These are phyloP conservation scores for Acrocephalus arundinaceus DNA, from an alignment of 2,113 vertebrate species.

Conservation along the genomic window DNA sequence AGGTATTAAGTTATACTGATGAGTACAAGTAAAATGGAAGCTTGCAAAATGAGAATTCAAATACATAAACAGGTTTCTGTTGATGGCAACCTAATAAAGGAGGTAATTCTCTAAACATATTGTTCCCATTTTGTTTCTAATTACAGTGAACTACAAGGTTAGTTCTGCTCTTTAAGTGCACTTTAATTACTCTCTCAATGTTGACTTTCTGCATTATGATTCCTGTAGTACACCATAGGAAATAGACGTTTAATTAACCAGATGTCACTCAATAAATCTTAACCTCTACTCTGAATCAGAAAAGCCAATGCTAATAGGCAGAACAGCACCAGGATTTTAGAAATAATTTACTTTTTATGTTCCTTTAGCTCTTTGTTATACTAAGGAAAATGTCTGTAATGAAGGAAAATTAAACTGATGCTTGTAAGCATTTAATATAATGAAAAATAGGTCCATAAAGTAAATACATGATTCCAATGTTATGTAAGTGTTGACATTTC, in stretches of 20 bases:
- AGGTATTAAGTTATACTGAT: constrained; percentile 29
- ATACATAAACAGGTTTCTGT: constrained; percentile 56
- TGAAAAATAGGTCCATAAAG: not conserved
- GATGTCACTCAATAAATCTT: constrained; percentile 76
- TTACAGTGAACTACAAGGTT: constrained; percentile 73
- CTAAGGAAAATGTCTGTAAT: not conserved
- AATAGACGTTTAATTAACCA: constrained; percentile 78
- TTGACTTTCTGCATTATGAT: constrained; percentile 75
- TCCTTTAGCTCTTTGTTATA: constrained; percentile 25
- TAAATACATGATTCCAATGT: not conserved
- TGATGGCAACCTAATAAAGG: constrained; percentile 62
- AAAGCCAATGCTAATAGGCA: constrained; percentile 25
- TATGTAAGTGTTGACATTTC: not conserved
- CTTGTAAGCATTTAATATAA: constrained; percentile 31
- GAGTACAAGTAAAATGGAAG: constrained; percentile 40
- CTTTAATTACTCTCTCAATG: constrained; percentile 74
- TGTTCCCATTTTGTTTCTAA: constrained; percentile 75
- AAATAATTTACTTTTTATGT: constrained; percentile 36
- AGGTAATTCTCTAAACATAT: constrained; percentile 67
- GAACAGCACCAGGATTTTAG: constrained; percentile 26
- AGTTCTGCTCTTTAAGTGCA: constrained; percentile 65
- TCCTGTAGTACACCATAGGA: constrained; percentile 63
- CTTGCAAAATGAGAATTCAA: constrained; percentile 58
- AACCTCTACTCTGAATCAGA: constrained; percentile 62
- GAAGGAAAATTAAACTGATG: constrained; percentile 23